A percentile compares a stretch with the other conserved stretches of the same genome.
Evolutionary conservation across 2,888 invertebrate species (phyloP).

Genomic region (Drosophila siamana): DNA sequence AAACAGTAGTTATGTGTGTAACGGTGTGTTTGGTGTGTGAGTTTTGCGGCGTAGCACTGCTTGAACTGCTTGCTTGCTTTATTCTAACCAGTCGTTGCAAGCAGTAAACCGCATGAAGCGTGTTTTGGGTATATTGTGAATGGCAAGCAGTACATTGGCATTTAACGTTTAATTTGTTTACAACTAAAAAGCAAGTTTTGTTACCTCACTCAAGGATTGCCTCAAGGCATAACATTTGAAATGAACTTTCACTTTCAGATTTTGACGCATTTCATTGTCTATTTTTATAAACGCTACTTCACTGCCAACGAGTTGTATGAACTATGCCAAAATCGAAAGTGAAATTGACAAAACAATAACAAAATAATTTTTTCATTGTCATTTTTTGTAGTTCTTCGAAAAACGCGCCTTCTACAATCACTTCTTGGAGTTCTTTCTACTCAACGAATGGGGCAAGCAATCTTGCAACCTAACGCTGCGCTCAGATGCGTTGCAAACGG

Average conservation of each 20-base stretch:
- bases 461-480: slow-evolving; percentile 82
- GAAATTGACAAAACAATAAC: background rate
- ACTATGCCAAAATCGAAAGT: slow-evolving; percentile 16
- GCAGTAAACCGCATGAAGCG: background rate
- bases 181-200: background rate
- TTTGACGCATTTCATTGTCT: slow-evolving; percentile 15
- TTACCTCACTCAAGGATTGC: slow-evolving; percentile 18
- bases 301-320: slow-evolving; percentile 9
- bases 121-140: background rate
- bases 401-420: slow-evolving; percentile 80
- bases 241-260: background rate
- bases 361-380: background rate
- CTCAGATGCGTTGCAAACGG: slow-evolving; percentile 83
- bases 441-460: slow-evolving; percentile 83
- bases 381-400: slow-evolving; percentile 75
- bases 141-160: background rate
- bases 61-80: slow-evolving; percentile 4
- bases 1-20: background rate
- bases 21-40: slow-evolving; percentile 1
- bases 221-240: slow-evolving; percentile 18
- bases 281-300: slow-evolving; percentile 1
- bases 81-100: background rate
- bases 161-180: background rate
- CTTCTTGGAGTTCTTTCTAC: slow-evolving; percentile 82
- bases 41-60: background rate